Percentiles rank a stretch among this genome's conserved stretches.
phyloP scores from a whole-genome alignment of 2,797 vertebrate species.

The Ctenopoma kingsleyae region DNA sequence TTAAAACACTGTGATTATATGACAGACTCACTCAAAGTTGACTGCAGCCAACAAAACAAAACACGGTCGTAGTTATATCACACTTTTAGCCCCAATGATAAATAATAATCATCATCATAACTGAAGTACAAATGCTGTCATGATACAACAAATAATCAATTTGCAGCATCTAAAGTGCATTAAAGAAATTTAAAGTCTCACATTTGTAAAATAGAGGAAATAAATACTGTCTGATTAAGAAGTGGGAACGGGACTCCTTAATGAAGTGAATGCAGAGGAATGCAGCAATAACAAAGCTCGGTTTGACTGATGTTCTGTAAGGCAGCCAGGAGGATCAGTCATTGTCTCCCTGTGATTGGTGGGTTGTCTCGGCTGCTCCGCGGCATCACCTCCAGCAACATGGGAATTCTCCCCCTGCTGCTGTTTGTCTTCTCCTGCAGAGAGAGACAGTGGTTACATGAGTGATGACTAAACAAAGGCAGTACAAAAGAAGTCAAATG shows the following conservation, averaged over 20 bases:
- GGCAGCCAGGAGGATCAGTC: constrained; percentile 73
- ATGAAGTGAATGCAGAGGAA: constrained; percentile 65
- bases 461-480: constrained; percentile 73
- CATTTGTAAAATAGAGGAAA: constrained; percentile 37
- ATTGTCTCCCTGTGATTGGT: constrained; percentile 77
- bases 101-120: too few relatives aligned
- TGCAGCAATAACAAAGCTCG: constrained; percentile 72
- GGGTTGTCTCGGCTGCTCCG: constrained; percentile 69
- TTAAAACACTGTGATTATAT: constrained; percentile 72
- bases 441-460: constrained; percentile 55
- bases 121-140: not conserved
- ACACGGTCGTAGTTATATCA: not conserved
- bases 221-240: constrained; percentile 42
- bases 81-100: not conserved
- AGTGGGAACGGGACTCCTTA: constrained; percentile 22
- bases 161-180: not conserved
- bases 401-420: constrained; percentile 76
- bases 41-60: constrained; percentile 16
- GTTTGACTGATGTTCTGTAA: constrained; percentile 81
- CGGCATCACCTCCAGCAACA: constrained; percentile 74
- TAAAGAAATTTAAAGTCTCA: not conserved
- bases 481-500: constrained; percentile 50
- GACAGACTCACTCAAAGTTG: constrained; percentile 38
- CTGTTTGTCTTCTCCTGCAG: constrained; percentile 61
- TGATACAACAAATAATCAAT: constrained; percentile 1